A percentile compares a stretch with the other conserved stretches of the same genome.
phyloP scores from a whole-genome alignment of 2,797 vertebrate species.

The Muscicapa striata region DNA sequence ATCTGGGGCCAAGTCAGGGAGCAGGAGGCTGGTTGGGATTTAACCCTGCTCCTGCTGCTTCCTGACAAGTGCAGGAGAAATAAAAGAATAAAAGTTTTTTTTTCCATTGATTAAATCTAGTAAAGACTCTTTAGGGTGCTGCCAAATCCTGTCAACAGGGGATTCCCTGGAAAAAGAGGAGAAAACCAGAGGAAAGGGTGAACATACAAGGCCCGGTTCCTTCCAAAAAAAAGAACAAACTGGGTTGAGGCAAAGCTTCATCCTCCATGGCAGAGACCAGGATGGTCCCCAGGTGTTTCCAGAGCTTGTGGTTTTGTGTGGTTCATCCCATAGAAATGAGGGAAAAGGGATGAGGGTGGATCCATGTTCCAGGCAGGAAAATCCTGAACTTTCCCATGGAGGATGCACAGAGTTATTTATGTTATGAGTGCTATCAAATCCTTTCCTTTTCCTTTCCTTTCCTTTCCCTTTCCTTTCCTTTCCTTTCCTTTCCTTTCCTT shows the following conservation, averaged over 20 bases:
- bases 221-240: not conserved
- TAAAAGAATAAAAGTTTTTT: not conserved
- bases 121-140: not conserved
- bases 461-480: not conserved
- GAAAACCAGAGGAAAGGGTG: not conserved
- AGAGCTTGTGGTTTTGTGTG: not conserved
- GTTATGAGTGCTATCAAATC: too few species aligned
- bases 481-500: not conserved
- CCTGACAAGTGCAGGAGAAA: not conserved
- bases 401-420: too few species aligned
- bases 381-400: not conserved
- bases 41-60: conserved; percentile 41
- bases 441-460: too few species aligned
- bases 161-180: not conserved
- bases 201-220: not conserved
- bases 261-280: not conserved
- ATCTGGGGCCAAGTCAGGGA: conserved; percentile 5
- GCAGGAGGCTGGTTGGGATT: not conserved
- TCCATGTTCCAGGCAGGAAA: not conserved
- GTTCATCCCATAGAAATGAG: fast-evolving
- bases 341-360: not conserved
- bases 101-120: not conserved
- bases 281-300: not conserved
- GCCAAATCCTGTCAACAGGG: not conserved
- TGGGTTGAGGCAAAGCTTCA: not conserved